phyloP scores from a whole-genome alignment of 2,888 invertebrate genomes.

The Trissolcus japonicus region DNA sequence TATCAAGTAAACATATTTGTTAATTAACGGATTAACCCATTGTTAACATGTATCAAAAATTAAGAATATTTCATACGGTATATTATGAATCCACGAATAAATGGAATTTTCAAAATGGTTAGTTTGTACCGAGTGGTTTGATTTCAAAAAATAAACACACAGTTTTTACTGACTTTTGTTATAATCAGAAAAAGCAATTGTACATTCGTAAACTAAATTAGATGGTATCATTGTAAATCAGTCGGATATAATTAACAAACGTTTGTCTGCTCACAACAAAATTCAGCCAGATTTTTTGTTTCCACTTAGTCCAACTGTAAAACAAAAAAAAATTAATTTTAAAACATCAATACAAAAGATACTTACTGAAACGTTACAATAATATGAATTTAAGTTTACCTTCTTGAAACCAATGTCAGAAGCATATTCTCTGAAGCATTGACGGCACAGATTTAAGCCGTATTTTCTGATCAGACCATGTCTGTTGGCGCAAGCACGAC shows the following conservation, averaged over 20 bases:
- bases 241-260: neutral
- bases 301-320: constrained; percentile 21
- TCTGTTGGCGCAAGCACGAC: constrained; percentile 98
- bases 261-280: constrained; percentile 24
- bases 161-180: constrained; percentile 18
- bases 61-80: too few relatives aligned
- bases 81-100: neutral
- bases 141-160: neutral
- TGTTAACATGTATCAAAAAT: too few relatives aligned
- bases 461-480: constrained; percentile 99
- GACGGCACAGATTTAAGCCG: constrained; percentile 96
- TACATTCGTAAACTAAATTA: constrained; percentile 8
- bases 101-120: neutral
- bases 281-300: constrained; percentile 4
- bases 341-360: neutral
- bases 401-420: constrained; percentile 99
- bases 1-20: too few relatives aligned
- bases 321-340: neutral
- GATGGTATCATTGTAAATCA: neutral
- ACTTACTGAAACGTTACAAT: neutral
- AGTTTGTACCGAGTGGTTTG: neutral
- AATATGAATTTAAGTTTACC: constrained; percentile 78
- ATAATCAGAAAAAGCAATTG: constrained; percentile 24
- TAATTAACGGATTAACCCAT: too few relatives aligned
- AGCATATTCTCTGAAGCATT: constrained; percentile 99